Conservation (phyloP, 2,113 vertebrate genomes). For the Trichomycterus rosablanca region DNA sequence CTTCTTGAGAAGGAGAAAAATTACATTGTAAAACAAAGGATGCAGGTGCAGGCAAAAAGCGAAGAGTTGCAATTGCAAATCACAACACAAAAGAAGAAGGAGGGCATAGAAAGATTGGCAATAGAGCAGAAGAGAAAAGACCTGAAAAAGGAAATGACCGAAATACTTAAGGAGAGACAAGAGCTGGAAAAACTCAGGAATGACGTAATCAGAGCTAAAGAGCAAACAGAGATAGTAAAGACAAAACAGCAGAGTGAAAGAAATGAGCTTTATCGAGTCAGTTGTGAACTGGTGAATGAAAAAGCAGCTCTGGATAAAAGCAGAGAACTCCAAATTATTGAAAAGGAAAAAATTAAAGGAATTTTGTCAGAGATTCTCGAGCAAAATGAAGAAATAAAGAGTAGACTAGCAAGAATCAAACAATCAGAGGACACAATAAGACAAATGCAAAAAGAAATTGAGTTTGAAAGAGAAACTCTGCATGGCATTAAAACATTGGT, state of each 20-base stretch:
- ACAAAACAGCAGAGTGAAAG: slow-evolving; percentile 20
- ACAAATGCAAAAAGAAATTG: slow-evolving; percentile 32
- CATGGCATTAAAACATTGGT: slow-evolving; percentile 15
- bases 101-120: no score
- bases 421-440: slow-evolving; percentile 24
- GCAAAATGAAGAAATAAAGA: slow-evolving; percentile 44
- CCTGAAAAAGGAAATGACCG: slow-evolving; percentile 4
- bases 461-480: slow-evolving; percentile 16
- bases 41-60: slow-evolving; percentile 13
- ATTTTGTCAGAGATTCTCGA: slow-evolving; percentile 38
- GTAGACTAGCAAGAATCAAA: slow-evolving; percentile 29
- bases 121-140: slow-evolving; percentile 15
- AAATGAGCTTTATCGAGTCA: slow-evolving; percentile 37
- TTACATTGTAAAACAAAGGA: neutral
- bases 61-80: no score
- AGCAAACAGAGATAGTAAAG: slow-evolving; percentile 15
- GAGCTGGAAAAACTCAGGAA: no score
- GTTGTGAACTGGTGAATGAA: slow-evolving; percentile 23
- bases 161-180: neutral
- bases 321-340: slow-evolving; percentile 3
- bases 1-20: neutral
- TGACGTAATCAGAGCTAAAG: slow-evolving; percentile 9
- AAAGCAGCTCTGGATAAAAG: slow-evolving; percentile 14
- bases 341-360: slow-evolving; percentile 39
- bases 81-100: no score